Conservation (phyloP, 2,888 invertebrate species). For the Ormyrus nitidulus region DNA sequence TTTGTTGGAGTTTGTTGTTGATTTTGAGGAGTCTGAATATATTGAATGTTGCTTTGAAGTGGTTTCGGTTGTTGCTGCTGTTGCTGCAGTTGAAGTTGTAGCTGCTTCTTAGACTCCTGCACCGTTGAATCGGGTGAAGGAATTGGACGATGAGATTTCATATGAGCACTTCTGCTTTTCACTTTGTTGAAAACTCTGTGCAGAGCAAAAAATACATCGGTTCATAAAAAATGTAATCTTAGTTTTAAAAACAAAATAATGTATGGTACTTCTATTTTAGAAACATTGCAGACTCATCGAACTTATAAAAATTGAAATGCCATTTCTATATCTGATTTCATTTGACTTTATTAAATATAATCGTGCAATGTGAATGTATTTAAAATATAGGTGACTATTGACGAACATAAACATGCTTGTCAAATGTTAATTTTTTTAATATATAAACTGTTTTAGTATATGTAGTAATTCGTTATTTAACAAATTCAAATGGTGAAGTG, state of each 20-base stretch:
- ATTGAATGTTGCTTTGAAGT: slow-evolving; percentile 53
- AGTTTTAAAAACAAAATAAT: slow-evolving; percentile 7
- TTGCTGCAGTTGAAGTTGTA: slow-evolving; percentile 60
- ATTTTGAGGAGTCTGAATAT: slow-evolving; percentile 47
- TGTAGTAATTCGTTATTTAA: neutral
- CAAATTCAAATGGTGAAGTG: neutral
- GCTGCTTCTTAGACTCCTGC: slow-evolving; percentile 79
- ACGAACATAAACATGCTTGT: slow-evolving; percentile 21
- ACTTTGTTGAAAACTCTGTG: slow-evolving; percentile 97
- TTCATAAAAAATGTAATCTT: slow-evolving; percentile 7
- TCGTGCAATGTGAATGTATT: slow-evolving; percentile 24
- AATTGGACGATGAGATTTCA: slow-evolving; percentile 96
- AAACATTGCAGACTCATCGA: slow-evolving; percentile 30
- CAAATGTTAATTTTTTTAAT: slow-evolving; percentile 1
- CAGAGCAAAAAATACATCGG: slow-evolving; percentile 67
- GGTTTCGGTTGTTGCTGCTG: slow-evolving; percentile 56
- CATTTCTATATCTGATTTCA: slow-evolving; percentile 21
- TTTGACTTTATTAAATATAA: neutral
- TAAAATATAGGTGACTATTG: neutral
- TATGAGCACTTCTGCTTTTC: slow-evolving; percentile 99
- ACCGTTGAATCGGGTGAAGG: slow-evolving; percentile 85
- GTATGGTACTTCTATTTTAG: slow-evolving; percentile 22
- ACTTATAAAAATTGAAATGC: slow-evolving; percentile 15
- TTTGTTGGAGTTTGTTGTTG: slow-evolving; percentile 52
- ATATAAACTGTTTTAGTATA: neutral